These are phyloP conservation scores for Leucoraja ocellata DNA, from an alignment of 2,797 vertebrate species.

Conservation along the genomic window DNA sequence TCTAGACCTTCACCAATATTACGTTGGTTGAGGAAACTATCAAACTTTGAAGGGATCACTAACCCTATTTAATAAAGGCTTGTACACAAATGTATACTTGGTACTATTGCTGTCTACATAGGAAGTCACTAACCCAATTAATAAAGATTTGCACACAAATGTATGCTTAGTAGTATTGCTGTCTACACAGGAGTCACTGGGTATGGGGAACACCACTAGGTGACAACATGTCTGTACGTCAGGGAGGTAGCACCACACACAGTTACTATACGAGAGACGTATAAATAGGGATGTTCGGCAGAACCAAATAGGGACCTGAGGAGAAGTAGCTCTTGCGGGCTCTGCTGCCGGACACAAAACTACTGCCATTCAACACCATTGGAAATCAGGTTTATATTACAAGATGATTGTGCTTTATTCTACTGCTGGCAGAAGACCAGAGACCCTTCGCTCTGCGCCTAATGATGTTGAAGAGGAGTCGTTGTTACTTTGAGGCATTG, in stretches of 20 bases:
- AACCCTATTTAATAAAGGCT: not conserved
- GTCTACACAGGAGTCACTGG: no score
- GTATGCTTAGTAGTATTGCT: no score
- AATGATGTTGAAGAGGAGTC: not conserved
- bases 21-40: not conserved
- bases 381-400: not conserved
- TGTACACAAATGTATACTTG: not conserved
- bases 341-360: not conserved
- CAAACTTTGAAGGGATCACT: slow-evolving; percentile 10
- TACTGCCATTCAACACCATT: not conserved
- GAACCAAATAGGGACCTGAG: not conserved
- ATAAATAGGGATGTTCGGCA: not conserved
- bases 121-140: no score
- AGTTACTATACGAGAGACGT: not conserved
- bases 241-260: not conserved
- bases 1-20: slow-evolving; percentile 16
- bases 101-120: not conserved
- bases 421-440: not conserved
- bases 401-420: slow-evolving; percentile 11
- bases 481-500: not conserved
- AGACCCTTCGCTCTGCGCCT: not conserved
- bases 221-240: no score
- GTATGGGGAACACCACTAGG: not conserved
- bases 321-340: no score
- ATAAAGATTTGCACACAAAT: no score